Evolutionary conservation across 2,113 vertebrate species (phyloP).

Genomic region (Himantopus leucocephalus): DNA sequence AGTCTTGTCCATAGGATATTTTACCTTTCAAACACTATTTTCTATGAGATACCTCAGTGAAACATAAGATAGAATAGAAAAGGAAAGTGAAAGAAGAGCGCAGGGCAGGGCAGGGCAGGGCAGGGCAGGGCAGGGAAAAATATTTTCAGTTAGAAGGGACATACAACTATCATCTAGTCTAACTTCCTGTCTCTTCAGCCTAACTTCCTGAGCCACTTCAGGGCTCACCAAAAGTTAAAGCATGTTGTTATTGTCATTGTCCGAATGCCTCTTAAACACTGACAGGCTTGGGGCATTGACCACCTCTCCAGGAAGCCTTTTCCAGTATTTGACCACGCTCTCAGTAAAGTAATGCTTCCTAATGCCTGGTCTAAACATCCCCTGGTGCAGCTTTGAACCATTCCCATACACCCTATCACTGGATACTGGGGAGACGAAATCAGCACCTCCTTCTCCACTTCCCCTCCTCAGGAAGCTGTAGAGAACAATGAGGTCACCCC

Average conservation of each 20-base stretch:
- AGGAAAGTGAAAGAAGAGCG: no score
- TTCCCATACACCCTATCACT: not conserved
- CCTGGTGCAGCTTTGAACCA: not conserved
- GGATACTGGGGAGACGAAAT: not conserved
- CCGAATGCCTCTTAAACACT: not conserved
- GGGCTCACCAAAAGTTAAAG: not conserved
- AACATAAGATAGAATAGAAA: not conserved
- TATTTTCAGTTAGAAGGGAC: not conserved
- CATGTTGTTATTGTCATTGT: not conserved
- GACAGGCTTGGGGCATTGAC: not conserved
- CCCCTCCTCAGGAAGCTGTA: not conserved
- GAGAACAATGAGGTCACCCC: not conserved
- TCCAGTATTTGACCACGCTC: not conserved
- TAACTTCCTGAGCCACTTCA: not conserved
- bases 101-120: not conserved
- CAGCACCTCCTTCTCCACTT: not conserved
- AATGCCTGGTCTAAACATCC: not conserved
- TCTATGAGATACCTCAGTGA: not conserved
- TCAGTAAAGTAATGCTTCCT: not conserved
- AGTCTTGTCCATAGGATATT: not conserved
- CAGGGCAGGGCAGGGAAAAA: not conserved
- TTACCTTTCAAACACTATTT: not conserved
- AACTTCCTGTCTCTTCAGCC: not conserved
- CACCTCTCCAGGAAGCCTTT: not conserved
- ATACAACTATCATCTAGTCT: no score